These are phyloP conservation scores for Epizoanthus fatuus DNA, from an alignment of 92 coral and sea anemone genomes.

Conservation along the genomic window DNA sequence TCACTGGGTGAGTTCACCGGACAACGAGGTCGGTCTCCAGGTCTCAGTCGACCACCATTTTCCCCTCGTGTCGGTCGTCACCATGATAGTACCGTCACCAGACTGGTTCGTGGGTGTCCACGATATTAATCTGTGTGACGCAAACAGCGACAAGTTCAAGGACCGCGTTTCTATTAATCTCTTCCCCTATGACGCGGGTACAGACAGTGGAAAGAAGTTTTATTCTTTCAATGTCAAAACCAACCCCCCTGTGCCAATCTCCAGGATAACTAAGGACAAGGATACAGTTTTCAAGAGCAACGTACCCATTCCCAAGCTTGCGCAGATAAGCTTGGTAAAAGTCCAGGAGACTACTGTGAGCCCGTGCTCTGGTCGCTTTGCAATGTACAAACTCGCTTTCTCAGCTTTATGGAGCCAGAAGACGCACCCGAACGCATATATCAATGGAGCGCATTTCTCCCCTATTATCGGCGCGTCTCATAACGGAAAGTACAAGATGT, in stretches of 20 bases:
- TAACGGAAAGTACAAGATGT: conserved; percentile 8
- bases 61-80: conserved; percentile 53
- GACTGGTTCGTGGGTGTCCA: conserved; percentile 74
- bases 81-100: conserved; percentile 72
- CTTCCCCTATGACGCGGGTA: conserved; percentile 66
- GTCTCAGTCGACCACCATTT: conserved; percentile 29
- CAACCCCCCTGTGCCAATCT: conserved; percentile 46
- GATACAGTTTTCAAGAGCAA: conserved; percentile 33
- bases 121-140: conserved; percentile 55
- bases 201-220: conserved; percentile 45
- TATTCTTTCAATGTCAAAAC: background rate
- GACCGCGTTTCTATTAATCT: background rate
- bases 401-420: conserved; percentile 27
- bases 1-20: conserved; percentile 3
- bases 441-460: too few species aligned
- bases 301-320: conserved; percentile 17
- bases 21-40: background rate
- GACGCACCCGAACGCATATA: conserved; percentile 42
- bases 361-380: conserved; percentile 8
- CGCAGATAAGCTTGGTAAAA: conserved; percentile 44
- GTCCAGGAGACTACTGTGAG: background rate
- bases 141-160: conserved; percentile 33
- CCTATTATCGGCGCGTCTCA: conserved; percentile 64
- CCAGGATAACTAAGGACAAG: conserved; percentile 28
- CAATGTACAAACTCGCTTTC: conserved; percentile 20